Percentiles rank a stretch among this genome's conserved stretches.
These are phyloP conservation scores for Eleutherodactylus coqui DNA, from an alignment of 2,797 vertebrate species.

Conservation along the genomic window DNA sequence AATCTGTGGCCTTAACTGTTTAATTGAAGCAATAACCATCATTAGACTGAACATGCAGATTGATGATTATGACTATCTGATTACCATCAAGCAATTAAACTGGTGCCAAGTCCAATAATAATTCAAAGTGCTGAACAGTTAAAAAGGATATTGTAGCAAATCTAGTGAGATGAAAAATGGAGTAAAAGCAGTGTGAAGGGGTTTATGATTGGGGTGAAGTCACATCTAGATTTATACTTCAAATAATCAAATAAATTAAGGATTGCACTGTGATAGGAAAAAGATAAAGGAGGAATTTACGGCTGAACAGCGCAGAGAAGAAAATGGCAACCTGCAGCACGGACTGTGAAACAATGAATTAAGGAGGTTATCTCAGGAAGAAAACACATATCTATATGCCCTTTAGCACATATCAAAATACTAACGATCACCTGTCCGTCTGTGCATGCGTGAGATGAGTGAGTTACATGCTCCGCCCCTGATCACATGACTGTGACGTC, in stretches of 20 bases:
- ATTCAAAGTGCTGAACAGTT: conserved; percentile 1
- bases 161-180: conserved; percentile 15
- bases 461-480: no score
- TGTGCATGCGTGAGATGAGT: no score
- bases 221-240: neutral
- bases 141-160: conserved; percentile 18
- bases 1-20: conserved; percentile 22
- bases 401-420: no score
- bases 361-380: neutral
- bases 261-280: neutral
- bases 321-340: neutral
- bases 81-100: conserved; percentile 38
- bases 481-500: no score
- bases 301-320: no score
- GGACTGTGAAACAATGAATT: neutral
- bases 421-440: no score
- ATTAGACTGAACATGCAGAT: conserved; percentile 26
- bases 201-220: neutral
- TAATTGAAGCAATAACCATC: conserved; percentile 42
- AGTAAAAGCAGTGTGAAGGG: neutral
- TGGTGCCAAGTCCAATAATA: conserved; percentile 40
- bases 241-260: neutral
- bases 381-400: no score
- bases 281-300: neutral
- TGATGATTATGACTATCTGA: conserved; percentile 33